A percentile compares a stretch with the other conserved stretches of the same genome.
These are phyloP conservation scores for Uria lomvia DNA, from an alignment of 2,113 vertebrate species.

Conservation along the genomic window DNA sequence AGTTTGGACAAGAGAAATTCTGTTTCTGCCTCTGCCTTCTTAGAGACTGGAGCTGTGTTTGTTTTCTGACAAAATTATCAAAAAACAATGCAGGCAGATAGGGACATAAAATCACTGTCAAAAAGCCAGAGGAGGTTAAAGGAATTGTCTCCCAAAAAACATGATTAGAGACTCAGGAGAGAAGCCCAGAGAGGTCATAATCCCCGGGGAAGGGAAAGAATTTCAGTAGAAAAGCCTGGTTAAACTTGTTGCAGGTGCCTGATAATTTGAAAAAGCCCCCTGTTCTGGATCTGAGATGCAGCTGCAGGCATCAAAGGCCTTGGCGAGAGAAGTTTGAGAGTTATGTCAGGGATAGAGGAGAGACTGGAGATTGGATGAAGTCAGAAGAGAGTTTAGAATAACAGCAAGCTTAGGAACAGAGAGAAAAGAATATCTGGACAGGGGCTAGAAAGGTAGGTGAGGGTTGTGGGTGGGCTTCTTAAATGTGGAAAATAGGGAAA, in stretches of 20 bases:
- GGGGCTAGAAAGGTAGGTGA: not conserved
- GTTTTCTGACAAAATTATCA: not conserved
- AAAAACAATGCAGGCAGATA: not conserved
- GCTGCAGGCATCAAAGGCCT: not conserved
- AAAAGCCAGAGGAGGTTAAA: not conserved
- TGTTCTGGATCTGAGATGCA: not conserved
- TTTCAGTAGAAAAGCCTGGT: not conserved
- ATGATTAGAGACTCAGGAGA: not conserved
- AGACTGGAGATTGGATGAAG: not conserved
- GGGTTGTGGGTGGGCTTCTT: not conserved
- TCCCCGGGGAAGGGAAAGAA: not conserved
- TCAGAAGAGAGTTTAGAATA: not conserved
- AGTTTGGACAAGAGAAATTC: not conserved
- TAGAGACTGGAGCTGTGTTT: not conserved
- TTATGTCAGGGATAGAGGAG: not conserved
- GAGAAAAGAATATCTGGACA: not conserved
- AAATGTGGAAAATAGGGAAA: not conserved
- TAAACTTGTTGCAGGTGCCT: not conserved
- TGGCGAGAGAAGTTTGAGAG: not conserved
- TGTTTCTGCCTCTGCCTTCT: not conserved
- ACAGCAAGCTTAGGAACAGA: not conserved
- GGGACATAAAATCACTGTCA: not conserved
- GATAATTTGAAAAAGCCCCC: not conserved
- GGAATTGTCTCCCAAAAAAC: not conserved
- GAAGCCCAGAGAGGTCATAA: not conserved